Evolutionary conservation across 2,888 invertebrate genomes (phyloP).

Genomic region (Meiosimyza platycephala): DNA sequence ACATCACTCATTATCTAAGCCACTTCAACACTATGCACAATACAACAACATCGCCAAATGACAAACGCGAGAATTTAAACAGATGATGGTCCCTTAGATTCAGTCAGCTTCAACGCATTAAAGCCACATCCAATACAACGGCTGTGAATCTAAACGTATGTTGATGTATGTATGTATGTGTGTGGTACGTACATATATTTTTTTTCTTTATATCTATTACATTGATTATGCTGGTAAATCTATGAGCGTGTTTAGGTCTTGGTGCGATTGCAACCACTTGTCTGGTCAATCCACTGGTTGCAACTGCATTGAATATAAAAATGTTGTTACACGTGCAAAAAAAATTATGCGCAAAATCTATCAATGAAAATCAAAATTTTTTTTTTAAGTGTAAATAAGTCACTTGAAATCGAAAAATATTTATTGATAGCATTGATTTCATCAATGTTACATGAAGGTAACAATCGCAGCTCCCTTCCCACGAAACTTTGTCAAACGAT

Average conservation of each 20-base stretch:
- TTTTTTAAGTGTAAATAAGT: not conserved
- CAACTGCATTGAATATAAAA: not conserved
- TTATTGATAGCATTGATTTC: too few species aligned
- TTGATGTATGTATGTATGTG: not conserved
- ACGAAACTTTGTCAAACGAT: too few species aligned
- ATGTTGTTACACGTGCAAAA: not conserved
- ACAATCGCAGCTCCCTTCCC: too few species aligned
- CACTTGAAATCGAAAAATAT: too few species aligned
- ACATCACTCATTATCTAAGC: conserved; percentile 8
- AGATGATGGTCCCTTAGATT: conserved; percentile 5
- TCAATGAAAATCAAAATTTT: too few species aligned
- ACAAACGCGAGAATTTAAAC: conserved; percentile 10
- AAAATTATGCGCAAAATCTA: not conserved
- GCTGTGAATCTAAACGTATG: not conserved
- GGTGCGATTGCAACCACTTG: conserved; percentile 30
- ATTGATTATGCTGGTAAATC: not conserved
- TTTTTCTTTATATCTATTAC: not conserved
- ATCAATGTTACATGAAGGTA: too few species aligned
- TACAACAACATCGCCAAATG: not conserved
- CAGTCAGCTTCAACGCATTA: not conserved
- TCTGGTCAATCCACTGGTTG: conserved; percentile 27
- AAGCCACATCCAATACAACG: too few species aligned
- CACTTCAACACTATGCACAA: not conserved
- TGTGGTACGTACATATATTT: not conserved
- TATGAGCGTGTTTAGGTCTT: not conserved